Base-by-base conservation (phyloP, 2,113 vertebrate genomes). In the Nymphicus hollandicus region DNA sequence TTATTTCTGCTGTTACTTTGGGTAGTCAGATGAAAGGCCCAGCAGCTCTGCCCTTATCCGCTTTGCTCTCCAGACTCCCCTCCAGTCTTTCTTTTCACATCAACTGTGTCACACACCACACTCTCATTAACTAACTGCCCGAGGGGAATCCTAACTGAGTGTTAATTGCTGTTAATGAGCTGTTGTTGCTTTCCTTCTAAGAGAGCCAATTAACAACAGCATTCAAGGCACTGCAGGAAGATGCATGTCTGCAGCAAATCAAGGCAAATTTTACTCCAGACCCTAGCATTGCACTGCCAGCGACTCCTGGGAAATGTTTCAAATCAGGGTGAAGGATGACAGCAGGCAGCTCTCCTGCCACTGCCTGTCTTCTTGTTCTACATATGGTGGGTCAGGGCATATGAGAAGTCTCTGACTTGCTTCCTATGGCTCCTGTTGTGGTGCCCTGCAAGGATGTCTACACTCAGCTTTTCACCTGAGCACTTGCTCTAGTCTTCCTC, bases 121-220 rank as follows among this genome's bases (percentile, higher is more conserved):
- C 44, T 94, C 92, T 90, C 88, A 74, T 43, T 84, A 86, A 95
- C 84, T 89, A 81, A 92, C 81, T 91, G 95, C 94, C 90, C 7
- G 14, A 93, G 90, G 93, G 96, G 52, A 49, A 82, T 70, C 72
- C 91, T 91, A 3, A 11, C 95, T 93, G 88, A 85, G 96, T 89
- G 96, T 89, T 97, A 96, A 96, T 94, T 97, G 93, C 86, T 92
- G 86, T 53, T 96, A 96, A 96, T 96, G 93, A 96, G 88, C 93
- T 95, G 91, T 85, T 94, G 83, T 78, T 85, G 88, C 81, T 91
- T 94, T 92, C 68, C 78, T 94, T 94, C 95, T 83, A 78, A 95
- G 74, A 76, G 89, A 55, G 92, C 89, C 86, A 92, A 91, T 90
- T 94, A 95, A 94, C 78, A 73, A 76, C 24, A 79, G 69, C 63